Base-by-base conservation (phyloP, 2,888 invertebrate species). In the Trissonchulus latispiculum region DNA sequence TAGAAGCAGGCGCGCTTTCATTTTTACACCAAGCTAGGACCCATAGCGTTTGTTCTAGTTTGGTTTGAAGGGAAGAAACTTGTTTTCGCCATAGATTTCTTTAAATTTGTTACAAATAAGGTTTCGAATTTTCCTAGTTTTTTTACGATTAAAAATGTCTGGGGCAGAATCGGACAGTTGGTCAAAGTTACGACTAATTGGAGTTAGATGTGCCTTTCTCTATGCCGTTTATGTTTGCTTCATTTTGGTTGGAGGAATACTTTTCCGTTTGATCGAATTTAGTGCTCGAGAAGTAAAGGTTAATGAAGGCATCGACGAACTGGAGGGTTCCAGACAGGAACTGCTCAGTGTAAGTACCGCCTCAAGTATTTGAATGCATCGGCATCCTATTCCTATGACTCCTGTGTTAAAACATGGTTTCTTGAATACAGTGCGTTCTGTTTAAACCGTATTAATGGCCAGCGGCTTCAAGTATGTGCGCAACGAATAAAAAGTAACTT, bases 341-440 rank as follows among this genome's bases (percentile, higher is more conserved):
- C 61, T 71, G 62, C 37, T 71, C 8, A 71, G 37, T 36, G 72
- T 71, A 35, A 71, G 64, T 68, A n/a, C n/a, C n/a, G n/a, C n/a
- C n/a, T n/a, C n/a, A n/a, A n/a, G n/a, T n/a, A n/a, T n/a, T n/a
- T n/a, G n/a, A n/a, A n/a, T n/a, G n/a, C n/a, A n/a, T n/a, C n/a
- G n/a, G n/a, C n/a, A n/a, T n/a, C n/a, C n/a, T n/a, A n/a, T n/a
- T n/a, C n/a, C n/a, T n/a, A n/a, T n/a, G n/a, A n/a, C n/a, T n/a
- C n/a, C n/a, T n/a, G n/a, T n/a, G n/a, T n/a, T n/a, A n/a, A n/a
- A n/a, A n/a, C n/a, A n/a, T n/a, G n/a, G n/a, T n/a, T n/a, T n/a
- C n/a, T n/a, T n/a, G n/a, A n/a, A n/a, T n/a, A n/a, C n/a, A n/a
- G n/a, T n/a, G n/a, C n/a, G n/a, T n/a, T n/a, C n/a, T n/a, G n/a